Conservation (phyloP, 2,113 vertebrate genomes). For the Carassius auratus region DNA sequence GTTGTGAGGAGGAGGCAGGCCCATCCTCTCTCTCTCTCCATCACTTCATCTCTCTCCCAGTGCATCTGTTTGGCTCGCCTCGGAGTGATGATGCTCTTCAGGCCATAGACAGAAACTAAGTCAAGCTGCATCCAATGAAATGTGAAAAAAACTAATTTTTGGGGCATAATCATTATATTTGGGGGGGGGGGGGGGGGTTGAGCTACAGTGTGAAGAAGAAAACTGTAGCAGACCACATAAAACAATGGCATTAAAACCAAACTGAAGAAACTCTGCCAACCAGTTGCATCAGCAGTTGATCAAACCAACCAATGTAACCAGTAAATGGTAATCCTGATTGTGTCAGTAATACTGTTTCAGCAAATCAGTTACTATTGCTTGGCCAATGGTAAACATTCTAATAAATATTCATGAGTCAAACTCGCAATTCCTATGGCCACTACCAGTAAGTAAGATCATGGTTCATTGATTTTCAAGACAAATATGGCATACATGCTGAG, state of each 20-base stretch:
- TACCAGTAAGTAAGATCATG: too few species aligned
- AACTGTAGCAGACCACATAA: background rate
- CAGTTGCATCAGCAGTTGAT: background rate
- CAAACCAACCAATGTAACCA: background rate
- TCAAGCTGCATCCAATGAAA: background rate
- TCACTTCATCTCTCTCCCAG: background rate
- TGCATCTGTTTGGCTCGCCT: background rate
- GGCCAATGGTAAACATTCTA: background rate
- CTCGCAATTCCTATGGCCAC: background rate
- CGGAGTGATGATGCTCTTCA: background rate
- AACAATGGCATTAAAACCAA: background rate
- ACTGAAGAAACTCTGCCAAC: background rate
- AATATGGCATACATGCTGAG: too few species aligned
- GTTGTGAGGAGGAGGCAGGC: conserved; percentile 32
- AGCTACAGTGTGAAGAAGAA: background rate
- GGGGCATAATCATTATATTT: background rate
- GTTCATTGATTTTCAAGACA: too few species aligned
- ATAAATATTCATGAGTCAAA: background rate
- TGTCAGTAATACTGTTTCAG: background rate
- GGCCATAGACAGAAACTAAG: conserved; percentile 6
- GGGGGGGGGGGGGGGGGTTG: too few species aligned
- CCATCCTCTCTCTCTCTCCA: background rate
- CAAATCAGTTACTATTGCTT: background rate
- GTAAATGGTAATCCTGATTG: too few species aligned
- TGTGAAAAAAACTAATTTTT: background rate